These are phyloP conservation scores for Oreocharis arfaki DNA, from an alignment of 2,113 vertebrate genomes.

Conservation along the genomic window DNA sequence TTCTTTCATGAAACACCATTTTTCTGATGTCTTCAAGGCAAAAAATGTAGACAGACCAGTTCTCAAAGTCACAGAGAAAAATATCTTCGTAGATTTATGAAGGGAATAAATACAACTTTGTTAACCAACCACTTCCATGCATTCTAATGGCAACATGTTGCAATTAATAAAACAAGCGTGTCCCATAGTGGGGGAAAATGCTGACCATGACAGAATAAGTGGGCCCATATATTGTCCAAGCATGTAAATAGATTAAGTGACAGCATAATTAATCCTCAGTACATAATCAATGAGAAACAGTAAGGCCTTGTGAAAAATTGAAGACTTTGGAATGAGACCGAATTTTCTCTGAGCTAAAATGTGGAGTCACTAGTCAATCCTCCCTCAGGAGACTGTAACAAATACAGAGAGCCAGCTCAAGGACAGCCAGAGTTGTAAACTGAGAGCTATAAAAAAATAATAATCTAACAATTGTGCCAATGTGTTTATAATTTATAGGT, in stretches of 20 bases:
- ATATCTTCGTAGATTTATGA: background rate
- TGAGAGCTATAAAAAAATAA: slow-evolving; percentile 69
- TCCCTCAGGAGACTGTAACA: slow-evolving; percentile 58
- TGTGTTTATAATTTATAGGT: slow-evolving; percentile 68
- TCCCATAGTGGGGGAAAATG: background rate
- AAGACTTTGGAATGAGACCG: slow-evolving; percentile 29
- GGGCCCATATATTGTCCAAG: slow-evolving; percentile 38
- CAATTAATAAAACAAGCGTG: slow-evolving; percentile 18
- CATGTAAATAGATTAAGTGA: slow-evolving; percentile 62
- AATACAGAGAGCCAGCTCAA: slow-evolving; percentile 57
- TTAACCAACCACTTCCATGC: background rate
- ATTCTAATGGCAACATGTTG: background rate
- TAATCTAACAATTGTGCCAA: slow-evolving; percentile 64
- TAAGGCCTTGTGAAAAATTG: slow-evolving; percentile 55
- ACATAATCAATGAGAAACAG: slow-evolving; percentile 65
- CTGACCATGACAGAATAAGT: slow-evolving; percentile 18
- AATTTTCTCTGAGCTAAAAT: slow-evolving; percentile 58
- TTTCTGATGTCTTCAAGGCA: slow-evolving; percentile 13
- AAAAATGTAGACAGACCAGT: background rate
- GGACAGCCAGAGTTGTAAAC: slow-evolving; percentile 69
- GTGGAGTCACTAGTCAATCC: slow-evolving; percentile 42
- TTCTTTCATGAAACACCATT: background rate
- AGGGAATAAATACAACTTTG: background rate
- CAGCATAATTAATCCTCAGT: slow-evolving; percentile 74
- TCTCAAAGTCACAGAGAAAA: background rate